Percentiles rank a stretch among this genome's conserved stretches.
phyloP scores from a whole-genome alignment of 2,113 vertebrate species.

The Prochilodus magdalenae region DNA sequence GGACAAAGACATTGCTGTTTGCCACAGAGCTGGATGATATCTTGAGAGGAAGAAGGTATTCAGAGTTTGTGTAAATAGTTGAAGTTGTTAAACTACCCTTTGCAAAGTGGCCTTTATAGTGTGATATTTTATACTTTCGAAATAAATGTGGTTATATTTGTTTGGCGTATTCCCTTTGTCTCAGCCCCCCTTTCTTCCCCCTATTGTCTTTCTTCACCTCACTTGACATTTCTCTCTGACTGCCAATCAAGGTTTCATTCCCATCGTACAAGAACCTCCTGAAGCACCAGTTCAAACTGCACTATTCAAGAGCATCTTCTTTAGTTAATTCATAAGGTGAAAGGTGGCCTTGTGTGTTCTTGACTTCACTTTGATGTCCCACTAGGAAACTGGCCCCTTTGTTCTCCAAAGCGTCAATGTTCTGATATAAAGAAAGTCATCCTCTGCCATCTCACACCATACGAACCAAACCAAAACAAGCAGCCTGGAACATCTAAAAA shows the following conservation, averaged over 20 bases:
- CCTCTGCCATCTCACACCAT: constrained; percentile 1
- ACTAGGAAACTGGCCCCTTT: constrained; percentile 18
- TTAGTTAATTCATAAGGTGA: not conserved
- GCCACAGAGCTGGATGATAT: constrained; percentile 73
- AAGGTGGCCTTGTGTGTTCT: not conserved
- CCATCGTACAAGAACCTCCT: not conserved
- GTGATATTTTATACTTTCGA: constrained; percentile 86
- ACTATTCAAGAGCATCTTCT: constrained; percentile 14
- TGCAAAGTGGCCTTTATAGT: constrained; percentile 85
- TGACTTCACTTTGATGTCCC: constrained; percentile 21
- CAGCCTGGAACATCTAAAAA: not conserved
- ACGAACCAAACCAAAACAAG: not conserved
- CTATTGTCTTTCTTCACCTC: not conserved
- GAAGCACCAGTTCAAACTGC: not conserved
- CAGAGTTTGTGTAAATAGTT: constrained; percentile 75
- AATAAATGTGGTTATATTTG: constrained; percentile 86
- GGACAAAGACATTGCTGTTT: constrained; percentile 69
- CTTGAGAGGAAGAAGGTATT: constrained; percentile 68
- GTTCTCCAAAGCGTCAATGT: constrained; percentile 7
- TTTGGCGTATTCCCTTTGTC: constrained; percentile 69
- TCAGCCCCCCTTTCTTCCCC: constrained; percentile 43
- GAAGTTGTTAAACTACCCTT: constrained; percentile 75
- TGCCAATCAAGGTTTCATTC: not conserved
- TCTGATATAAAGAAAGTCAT: constrained; percentile 4
- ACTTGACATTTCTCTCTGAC: not conserved